Percentiles rank a stretch among this genome's conserved stretches.
These are phyloP conservation scores for Python bivittatus DNA, from an alignment of 2,113 vertebrate species.

Conservation along the genomic window DNA sequence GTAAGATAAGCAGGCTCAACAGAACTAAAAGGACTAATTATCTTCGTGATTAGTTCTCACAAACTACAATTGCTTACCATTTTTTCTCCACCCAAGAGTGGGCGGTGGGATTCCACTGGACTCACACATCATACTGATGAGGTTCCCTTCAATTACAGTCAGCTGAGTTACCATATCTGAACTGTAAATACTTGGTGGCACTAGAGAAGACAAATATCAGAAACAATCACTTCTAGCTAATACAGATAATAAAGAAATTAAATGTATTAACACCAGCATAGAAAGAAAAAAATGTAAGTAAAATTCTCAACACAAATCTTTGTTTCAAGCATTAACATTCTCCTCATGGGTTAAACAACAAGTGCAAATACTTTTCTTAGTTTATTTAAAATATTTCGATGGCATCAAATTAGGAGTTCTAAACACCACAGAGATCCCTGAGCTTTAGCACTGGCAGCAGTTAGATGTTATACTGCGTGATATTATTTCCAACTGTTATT, in stretches of 20 bases:
- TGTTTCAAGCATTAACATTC: neutral
- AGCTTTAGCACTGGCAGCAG: neutral
- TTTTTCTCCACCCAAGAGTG: conserved; percentile 88
- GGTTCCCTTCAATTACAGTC: conserved; percentile 85
- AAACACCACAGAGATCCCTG: neutral
- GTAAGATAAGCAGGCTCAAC: neutral
- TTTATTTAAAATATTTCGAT: neutral
- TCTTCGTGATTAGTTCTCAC: neutral
- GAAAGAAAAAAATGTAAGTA: neutral
- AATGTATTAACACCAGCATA: neutral
- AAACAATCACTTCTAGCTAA: neutral
- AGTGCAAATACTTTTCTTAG: neutral
- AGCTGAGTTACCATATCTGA: conserved; percentile 79
- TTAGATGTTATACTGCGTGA: neutral
- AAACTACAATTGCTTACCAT: conserved; percentile 72
- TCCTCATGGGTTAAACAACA: conserved; percentile 8
- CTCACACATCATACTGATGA: conserved; percentile 88
- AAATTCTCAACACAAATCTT: neutral
- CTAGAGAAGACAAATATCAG: conserved; percentile 63
- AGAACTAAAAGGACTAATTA: neutral
- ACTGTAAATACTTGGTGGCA: conserved; percentile 85
- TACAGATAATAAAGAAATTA: neutral
- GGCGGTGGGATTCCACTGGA: conserved; percentile 94
- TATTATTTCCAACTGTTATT: neutral
- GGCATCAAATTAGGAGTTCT: neutral